These are phyloP conservation scores for Magallana nippona DNA, from an alignment of 2,888 invertebrate genomes.

Conservation along the genomic window DNA sequence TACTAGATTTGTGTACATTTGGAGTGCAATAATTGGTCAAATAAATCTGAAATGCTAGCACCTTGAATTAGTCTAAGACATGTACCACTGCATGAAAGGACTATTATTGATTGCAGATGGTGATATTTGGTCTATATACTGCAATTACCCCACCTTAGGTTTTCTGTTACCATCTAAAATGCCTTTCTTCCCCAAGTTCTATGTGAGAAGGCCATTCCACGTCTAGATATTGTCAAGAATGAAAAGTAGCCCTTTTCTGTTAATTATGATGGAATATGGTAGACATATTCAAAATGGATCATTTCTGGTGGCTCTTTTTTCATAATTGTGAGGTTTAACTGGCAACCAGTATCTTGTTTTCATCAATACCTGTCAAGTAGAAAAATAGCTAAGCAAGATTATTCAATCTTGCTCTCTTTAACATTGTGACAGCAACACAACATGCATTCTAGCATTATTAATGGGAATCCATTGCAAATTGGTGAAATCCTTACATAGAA, in stretches of 20 bases:
- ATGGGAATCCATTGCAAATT: constrained; percentile 29
- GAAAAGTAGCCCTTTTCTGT: constrained; percentile 25
- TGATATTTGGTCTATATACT: too few species aligned
- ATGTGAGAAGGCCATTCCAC: neutral
- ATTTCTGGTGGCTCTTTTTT: constrained; percentile 27
- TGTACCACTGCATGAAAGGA: too few species aligned
- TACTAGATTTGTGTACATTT: too few species aligned
- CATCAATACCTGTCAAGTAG: constrained; percentile 34
- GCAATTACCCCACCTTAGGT: neutral
- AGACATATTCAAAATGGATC: constrained; percentile 24
- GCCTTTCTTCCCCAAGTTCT: neutral
- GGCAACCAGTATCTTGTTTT: constrained; percentile 20
- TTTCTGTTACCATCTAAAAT: neutral
- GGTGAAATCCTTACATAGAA: constrained; percentile 19
- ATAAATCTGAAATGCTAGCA: too few species aligned
- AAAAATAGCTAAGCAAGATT: constrained; percentile 16
- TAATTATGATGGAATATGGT: constrained; percentile 22
- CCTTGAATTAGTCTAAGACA: too few species aligned
- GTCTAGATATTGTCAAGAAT: neutral
- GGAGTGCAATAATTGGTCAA: too few species aligned
- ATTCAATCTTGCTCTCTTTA: constrained; percentile 28
- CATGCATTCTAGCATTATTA: constrained; percentile 6
- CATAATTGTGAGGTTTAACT: constrained; percentile 35
- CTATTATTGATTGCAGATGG: too few species aligned
- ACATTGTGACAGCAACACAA: constrained; percentile 20